Conservation (phyloP, 1,140 invertebrate genomes). For the Helicoverpa zea region DNA sequence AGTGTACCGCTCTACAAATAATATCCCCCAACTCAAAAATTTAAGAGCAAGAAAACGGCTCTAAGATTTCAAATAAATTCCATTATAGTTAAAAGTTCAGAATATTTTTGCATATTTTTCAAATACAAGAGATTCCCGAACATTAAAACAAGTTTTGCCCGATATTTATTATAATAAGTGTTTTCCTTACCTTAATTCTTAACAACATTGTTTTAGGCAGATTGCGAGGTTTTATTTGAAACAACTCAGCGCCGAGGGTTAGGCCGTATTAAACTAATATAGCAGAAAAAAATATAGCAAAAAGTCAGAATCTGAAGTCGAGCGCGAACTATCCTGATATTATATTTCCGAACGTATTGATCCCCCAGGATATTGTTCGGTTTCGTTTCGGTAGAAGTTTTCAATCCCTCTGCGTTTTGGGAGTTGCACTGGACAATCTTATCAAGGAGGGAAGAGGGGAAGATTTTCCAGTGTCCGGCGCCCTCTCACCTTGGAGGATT, state of each 20-base stretch:
- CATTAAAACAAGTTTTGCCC: constrained; percentile 32
- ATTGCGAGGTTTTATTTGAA: constrained; percentile 21
- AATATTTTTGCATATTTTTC: constrained; percentile 44
- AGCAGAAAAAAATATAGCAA: constrained; percentile 64
- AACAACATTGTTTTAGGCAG: constrained; percentile 22
- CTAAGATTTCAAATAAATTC: constrained; percentile 29
- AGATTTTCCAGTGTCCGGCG: constrained; percentile 83
- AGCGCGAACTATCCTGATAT: constrained; percentile 77
- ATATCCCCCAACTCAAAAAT: constrained; percentile 20
- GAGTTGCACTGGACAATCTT: constrained; percentile 85
- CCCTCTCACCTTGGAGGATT: constrained; percentile 81
- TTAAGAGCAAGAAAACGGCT: constrained; percentile 33
- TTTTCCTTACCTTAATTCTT: constrained; percentile 26
- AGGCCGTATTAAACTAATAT: constrained; percentile 62
- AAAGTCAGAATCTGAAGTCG: constrained; percentile 65
- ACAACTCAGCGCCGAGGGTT: constrained; percentile 41
- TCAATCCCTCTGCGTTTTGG: constrained; percentile 84
- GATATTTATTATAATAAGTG: constrained; percentile 35
- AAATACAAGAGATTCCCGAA: constrained; percentile 22
- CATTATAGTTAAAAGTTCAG: constrained; percentile 38
- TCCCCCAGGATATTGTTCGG: constrained; percentile 81
- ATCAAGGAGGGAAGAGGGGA: constrained; percentile 74
- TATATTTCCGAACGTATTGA: constrained; percentile 84
- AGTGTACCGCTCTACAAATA: constrained; percentile 36
- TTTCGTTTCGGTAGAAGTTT: constrained; percentile 83